These are phyloP conservation scores for Staurois parvus DNA, from an alignment of 2,797 vertebrate species.

Conservation along the genomic window DNA sequence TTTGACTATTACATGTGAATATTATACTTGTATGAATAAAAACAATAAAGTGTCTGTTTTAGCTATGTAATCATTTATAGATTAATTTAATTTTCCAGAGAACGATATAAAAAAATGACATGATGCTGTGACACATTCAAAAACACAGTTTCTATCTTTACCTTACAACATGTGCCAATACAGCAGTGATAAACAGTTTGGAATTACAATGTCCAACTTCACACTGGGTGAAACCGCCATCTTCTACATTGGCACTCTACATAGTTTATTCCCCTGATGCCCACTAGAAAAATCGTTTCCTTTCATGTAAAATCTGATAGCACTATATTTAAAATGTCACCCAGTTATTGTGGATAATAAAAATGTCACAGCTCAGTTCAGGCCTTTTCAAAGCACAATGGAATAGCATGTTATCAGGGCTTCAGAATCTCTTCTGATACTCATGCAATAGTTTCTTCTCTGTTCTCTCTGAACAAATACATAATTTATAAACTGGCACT, in stretches of 20 bases:
- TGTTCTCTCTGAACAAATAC: slow-evolving; percentile 43
- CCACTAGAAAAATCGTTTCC: slow-evolving; percentile 42
- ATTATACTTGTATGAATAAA: no score
- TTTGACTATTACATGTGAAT: no score
- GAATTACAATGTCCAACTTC: slow-evolving; percentile 10
- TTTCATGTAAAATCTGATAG: slow-evolving; percentile 50
- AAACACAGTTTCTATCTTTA: background rate
- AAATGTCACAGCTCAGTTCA: slow-evolving; percentile 56
- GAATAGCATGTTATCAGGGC: slow-evolving; percentile 34
- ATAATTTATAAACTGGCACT: slow-evolving; percentile 54
- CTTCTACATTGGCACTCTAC: slow-evolving; percentile 16
- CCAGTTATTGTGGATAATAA: slow-evolving; percentile 52
- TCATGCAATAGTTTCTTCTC: slow-evolving; percentile 30
- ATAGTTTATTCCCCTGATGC: slow-evolving; percentile 43
- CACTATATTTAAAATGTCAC: slow-evolving; percentile 56
- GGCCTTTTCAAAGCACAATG: slow-evolving; percentile 50
- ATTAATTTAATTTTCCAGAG: no score
- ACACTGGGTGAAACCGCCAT: slow-evolving; percentile 36
- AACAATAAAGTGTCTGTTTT: no score
- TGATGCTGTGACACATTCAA: background rate
- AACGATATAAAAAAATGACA: no score
- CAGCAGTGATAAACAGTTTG: background rate
- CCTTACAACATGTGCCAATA: background rate
- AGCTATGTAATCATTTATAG: no score
- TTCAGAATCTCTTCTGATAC: slow-evolving; percentile 37